phyloP scores from a whole-genome alignment of 64 coral and sea anemone species.

The Montipora capricornis region DNA sequence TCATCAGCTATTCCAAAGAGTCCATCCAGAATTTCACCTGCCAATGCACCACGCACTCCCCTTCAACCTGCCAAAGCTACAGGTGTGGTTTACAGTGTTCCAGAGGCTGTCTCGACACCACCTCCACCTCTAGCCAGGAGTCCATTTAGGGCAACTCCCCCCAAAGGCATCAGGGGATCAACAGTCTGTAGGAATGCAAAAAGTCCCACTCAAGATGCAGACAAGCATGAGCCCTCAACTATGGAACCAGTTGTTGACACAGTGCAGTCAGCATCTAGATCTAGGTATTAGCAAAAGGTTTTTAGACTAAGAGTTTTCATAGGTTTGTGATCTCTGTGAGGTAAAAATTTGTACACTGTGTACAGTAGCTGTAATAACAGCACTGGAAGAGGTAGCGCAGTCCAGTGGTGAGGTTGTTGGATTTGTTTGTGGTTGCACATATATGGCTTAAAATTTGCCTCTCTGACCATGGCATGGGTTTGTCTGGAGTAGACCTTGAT shows the following conservation, averaged over 20 bases:
- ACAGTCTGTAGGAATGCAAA: not conserved
- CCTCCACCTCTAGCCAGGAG: conserved; percentile 12
- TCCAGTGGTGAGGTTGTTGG: too few relatives aligned
- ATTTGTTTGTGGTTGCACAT: too few relatives aligned
- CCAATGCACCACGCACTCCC: conserved; percentile 38
- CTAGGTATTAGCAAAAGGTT: not conserved
- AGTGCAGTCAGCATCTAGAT: conserved; percentile 26
- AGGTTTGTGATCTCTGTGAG: not conserved
- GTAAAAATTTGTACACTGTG: too few relatives aligned
- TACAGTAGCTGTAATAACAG: too few relatives aligned
- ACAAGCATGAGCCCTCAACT: conserved; percentile 18
- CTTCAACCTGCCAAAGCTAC: conserved; percentile 65
- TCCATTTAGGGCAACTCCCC: not conserved
- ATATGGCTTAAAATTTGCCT: too few relatives aligned
- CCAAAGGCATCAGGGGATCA: conserved; percentile 37
- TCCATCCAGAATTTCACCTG: conserved; percentile 26
- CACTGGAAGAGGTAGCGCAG: too few relatives aligned
- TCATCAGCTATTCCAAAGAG: conserved; percentile 24
- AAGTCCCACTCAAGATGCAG: conserved; percentile 2
- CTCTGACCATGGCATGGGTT: too few relatives aligned
- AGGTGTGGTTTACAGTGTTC: conserved; percentile 48
- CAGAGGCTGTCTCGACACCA: conserved; percentile 6
- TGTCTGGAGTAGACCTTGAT: too few relatives aligned
- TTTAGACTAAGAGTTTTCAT: not conserved
- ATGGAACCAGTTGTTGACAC: not conserved